Conservation (phyloP, 2,888 invertebrate genomes). For the Halocaridina rubra region DNA sequence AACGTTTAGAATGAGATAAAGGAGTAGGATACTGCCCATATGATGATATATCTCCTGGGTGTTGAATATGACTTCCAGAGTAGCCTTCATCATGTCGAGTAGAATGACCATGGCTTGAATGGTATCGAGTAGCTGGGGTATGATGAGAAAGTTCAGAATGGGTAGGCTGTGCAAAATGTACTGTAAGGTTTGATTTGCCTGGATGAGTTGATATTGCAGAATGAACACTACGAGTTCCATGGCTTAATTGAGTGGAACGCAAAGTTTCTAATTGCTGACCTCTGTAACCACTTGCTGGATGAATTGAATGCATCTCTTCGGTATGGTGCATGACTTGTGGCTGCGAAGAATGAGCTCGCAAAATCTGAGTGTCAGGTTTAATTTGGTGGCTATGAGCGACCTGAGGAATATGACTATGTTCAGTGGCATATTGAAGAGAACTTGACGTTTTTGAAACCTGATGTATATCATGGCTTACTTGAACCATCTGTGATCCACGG, state of each 20-base stretch:
- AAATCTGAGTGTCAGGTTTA: background rate
- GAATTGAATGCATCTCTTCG: background rate
- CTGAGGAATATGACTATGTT: background rate
- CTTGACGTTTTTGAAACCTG: background rate
- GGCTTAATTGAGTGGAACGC: background rate
- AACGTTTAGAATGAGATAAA: too few species aligned
- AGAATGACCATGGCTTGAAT: background rate
- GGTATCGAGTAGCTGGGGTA: background rate
- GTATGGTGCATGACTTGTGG: background rate
- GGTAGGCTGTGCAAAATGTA: background rate
- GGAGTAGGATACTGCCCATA: too few species aligned
- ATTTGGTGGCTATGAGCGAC: background rate
- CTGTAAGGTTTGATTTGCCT: background rate
- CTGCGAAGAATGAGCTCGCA: background rate
- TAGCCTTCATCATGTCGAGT: background rate
- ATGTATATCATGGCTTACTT: too few species aligned
- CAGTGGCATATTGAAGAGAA: slow-evolving; percentile 7
- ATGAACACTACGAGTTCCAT: background rate
- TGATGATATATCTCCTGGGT: too few species aligned
- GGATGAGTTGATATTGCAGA: background rate
- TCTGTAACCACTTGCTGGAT: background rate
- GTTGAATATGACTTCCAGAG: background rate
- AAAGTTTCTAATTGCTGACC: background rate
- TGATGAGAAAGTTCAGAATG: background rate
- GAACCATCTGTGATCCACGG: too few species aligned